Evolutionary conservation across 2,888 invertebrate genomes (phyloP), one percentile per base, ranked within the genome.

Genomic region (Drosophila paracracens): DNA sequence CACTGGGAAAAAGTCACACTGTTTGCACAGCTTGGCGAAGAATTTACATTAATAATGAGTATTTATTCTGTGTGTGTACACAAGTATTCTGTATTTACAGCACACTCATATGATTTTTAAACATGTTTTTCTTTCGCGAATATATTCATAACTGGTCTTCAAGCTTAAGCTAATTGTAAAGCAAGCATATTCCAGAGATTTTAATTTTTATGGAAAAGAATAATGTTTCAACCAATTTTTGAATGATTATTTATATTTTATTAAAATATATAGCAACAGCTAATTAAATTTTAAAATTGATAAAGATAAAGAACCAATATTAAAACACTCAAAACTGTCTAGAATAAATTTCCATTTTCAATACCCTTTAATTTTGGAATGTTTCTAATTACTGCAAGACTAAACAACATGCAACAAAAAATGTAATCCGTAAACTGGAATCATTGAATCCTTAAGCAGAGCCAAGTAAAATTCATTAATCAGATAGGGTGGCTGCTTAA

Each of bases 401-500:
- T 16, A 1, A 1, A 31, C 10, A 13, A 21, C 13, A 7, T 46
- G 18, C 36, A 27, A 13, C n/a, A 0, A 16, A 35, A 35, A 27
- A 25, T 16, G 16, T 18, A 5, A 21, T 13, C 36, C 21, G 29
- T 18, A 29, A 8, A 0, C 13, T 25, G 43, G n/a, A 54, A 60
- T 48, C 65, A 76, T 56, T 53, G 57, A 79, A 75, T 63, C 67
- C 62, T 56, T 33, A 18, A 36, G 65, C 18, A 43, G 38, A 48
- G 21, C 25, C 54, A 46, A 73, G 35, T 18, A 62, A 46, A 51
- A 58, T 66, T 71, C 77, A 82, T 82, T 88, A 84, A 74, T 74
- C 78, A 52, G 59, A 68, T 57, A 68, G 74, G 70, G 48, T 51
- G 51, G 56, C 11, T 53, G 50, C 43, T 25, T 16, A 16, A 33